Percentiles rank a stretch among this genome's conserved stretches.
Evolutionary conservation across 2,113 vertebrate species (phyloP).

Genomic region (Dasyornis broadbenti): DNA sequence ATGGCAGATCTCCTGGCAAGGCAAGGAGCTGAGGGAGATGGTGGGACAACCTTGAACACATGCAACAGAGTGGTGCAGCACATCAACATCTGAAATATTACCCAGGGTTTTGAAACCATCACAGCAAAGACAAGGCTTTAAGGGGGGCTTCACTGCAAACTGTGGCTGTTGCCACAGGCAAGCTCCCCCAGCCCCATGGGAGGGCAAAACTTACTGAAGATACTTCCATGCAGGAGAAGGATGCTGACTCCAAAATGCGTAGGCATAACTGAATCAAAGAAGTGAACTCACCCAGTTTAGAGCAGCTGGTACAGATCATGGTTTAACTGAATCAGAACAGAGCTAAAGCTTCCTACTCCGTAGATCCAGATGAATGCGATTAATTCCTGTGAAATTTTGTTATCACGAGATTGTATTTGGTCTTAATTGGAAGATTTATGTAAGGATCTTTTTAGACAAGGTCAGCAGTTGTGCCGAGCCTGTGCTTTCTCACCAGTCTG

Average conservation of each 20-base stretch:
- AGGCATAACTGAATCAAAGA: conserved; percentile 36
- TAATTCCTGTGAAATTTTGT: neutral
- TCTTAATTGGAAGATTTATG: neutral
- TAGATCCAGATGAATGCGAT: neutral
- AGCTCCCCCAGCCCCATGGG: neutral
- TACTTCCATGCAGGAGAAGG: neutral
- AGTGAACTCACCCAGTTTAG: conserved; percentile 21
- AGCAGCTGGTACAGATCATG: conserved; percentile 24
- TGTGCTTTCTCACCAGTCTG: neutral
- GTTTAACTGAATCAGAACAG: conserved; percentile 25
- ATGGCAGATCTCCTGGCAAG: neutral
- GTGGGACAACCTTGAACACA: fast-evolving
- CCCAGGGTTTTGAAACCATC: neutral
- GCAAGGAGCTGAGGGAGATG: neutral
- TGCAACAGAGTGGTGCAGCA: fast-evolving
- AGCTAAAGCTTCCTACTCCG: neutral
- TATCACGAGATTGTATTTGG: neutral
- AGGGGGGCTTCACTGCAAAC: neutral
- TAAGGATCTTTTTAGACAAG: neutral
- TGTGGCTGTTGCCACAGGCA: neutral
- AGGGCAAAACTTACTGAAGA: neutral
- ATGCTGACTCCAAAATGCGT: neutral
- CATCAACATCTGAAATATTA: neutral
- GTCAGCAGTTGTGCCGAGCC: neutral
- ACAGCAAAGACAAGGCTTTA: neutral